Evolutionary conservation across 2,888 invertebrate species (phyloP).

Genomic region (Xanthia icteritia): DNA sequence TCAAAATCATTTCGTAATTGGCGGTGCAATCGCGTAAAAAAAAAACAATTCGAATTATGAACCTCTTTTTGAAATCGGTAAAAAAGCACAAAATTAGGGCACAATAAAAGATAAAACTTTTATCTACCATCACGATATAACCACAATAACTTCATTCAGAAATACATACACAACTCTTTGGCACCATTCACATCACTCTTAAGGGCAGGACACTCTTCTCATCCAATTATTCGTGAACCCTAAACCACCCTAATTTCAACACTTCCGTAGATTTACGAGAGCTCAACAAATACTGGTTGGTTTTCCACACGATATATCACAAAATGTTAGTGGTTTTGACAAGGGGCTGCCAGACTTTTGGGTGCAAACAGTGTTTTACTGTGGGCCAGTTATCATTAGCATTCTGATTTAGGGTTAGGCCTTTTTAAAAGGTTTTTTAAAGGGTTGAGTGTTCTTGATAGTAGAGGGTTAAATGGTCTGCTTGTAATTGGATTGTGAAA

Average conservation of each 20-base stretch:
- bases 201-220: conserved; percentile 40
- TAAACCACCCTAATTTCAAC: conserved; percentile 45
- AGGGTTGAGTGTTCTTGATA: conserved; percentile 9
- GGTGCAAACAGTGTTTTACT: conserved; percentile 63
- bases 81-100: too few species aligned
- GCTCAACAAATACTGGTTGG: conserved; percentile 61
- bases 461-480: not conserved
- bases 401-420: conserved; percentile 59
- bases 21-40: too few species aligned
- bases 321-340: conserved; percentile 79
- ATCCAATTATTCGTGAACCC: conserved; percentile 53
- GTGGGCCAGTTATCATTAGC: conserved; percentile 63
- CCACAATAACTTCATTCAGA: not conserved
- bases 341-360: conserved; percentile 71
- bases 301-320: conserved; percentile 75
- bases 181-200: conserved; percentile 34
- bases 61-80: too few species aligned
- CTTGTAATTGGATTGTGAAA: not conserved
- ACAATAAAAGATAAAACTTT: not conserved
- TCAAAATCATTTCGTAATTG: too few species aligned
- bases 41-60: too few species aligned
- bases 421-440: conserved; percentile 39
- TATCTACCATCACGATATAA: not conserved
- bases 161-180: conserved; percentile 47
- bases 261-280: conserved; percentile 42